Base-by-base conservation (phyloP, 2,888 invertebrate species). In the Napeogenes inachia region DNA sequence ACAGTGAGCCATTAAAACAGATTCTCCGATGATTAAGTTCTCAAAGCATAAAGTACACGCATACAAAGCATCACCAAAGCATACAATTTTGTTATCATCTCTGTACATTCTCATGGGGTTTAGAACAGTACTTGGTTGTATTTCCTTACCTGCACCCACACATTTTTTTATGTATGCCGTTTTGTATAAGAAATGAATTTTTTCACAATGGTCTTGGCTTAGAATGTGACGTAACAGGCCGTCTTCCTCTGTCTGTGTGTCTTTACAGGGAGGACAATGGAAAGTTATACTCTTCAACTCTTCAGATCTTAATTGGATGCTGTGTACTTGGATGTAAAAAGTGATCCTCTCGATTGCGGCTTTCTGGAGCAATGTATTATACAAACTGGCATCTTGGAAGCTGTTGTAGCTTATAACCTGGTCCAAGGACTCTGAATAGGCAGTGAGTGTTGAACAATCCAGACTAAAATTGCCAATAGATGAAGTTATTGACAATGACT, bases 31-130 rank as follows among this genome's bases (percentile, higher is more conserved):
- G 0, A 90, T 90, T 4, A 80, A 64, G 68, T 82, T 87, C 56
- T 89, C 89, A 59, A 90, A 89, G 70, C 90, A 90, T 2, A 90
- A 68, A 0, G 91, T 81, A 59, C 90, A 90, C 5, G 91, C 90
- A 3, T 85, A 90, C 68, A 82, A 67, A 0, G 86, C 85, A 70
- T 90, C 89, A 0, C 90, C 90, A 2, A 90, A 90, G 61, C 90
- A 90, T 0, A 90, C 89, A 45, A 90, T 87, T 68, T 90, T 90
- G 67, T 90, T 90, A 2, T 82, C 82, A 79, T 90, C 90, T 2
- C 90, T 66, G 50, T 90, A 90, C 83, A 88, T 80, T n/a, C 64
- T 87, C 90, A 90, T 90, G 0, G 90, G 80, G 58, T 90, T 90
- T 2, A 90, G 67, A 0, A 90, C 81, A 0, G 90, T 89, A 60